Base-by-base conservation (phyloP, 64 coral and sea anemone genomes). In the Stylophora pistillata region DNA sequence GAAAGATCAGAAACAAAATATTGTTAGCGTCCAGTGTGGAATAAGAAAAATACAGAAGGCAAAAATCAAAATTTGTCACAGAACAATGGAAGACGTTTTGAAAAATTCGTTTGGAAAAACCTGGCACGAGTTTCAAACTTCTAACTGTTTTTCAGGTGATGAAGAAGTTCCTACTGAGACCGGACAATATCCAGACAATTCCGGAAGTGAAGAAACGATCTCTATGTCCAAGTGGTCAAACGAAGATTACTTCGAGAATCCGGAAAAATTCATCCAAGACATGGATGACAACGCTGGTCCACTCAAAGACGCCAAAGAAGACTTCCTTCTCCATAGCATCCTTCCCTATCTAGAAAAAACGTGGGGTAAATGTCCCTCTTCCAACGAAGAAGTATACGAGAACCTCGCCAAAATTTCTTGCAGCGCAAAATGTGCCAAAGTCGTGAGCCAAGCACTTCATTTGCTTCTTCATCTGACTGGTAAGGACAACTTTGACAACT, bases 401-500 rank as follows among this genome's bases (percentile, higher is more conserved):
- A 68, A 11, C 10, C 21, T 68, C 11, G n/a, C 64, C 64, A 68
- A 23, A 68, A 68, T 68, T 25, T 68, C 64, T 68, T 68, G 25
- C 64, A 68, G 64, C 21, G 26, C 10, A 68, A 68, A 68, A 25
- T 25, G 64, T 10, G 64, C 5, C n/a, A 68, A 68, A 25, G 64
- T n/a, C n/a, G 64, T 68, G 6, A 68, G 64, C 10, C 64, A 68
- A 5, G 64, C 64, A 25, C 64, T 68, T 68, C 64, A 68, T 5
- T 27, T 68, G 64, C 64, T 68, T 68, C 64, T 68, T 68, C 21
- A n/a, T n/a, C 25, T 68, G 64, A 68, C 25, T 21, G n/a, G 64
- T 21, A 68, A 68, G n/a, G 64, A 68, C 64, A 68, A 68, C 64
- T 68, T 68, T 68, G 64, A 68, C 26, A 68, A 25, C 64, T 68